Conservation (phyloP, 2,113 vertebrate genomes). For the Pterocles gutturalis region DNA sequence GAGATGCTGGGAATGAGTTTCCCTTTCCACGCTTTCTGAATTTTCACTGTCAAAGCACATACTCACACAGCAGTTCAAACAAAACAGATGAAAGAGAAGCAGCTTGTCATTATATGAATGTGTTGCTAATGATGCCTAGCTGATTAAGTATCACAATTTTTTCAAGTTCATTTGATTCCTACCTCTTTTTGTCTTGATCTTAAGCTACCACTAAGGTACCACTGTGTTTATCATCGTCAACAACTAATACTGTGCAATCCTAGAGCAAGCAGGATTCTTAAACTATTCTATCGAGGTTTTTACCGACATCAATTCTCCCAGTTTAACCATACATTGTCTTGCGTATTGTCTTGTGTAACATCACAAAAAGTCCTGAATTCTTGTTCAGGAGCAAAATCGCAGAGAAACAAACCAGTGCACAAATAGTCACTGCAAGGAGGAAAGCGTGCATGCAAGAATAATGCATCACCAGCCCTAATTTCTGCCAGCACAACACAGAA, state of each 20-base stretch:
- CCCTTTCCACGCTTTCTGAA: background rate
- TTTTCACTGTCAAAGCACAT: background rate
- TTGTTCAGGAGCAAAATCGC: background rate
- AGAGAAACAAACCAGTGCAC: background rate
- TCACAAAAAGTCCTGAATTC: background rate
- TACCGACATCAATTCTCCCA: background rate
- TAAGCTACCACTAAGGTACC: background rate
- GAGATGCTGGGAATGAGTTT: background rate
- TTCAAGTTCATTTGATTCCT: background rate
- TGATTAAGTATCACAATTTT: background rate
- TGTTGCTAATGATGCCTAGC: background rate
- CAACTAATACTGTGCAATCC: background rate
- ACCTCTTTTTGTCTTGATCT: background rate
- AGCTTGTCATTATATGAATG: background rate
- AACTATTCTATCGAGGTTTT: background rate
- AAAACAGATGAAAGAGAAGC: background rate
- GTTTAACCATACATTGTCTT: background rate
- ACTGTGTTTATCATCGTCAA: background rate
- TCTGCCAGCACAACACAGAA: background rate
- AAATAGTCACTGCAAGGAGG: background rate
- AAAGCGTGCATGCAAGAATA: background rate
- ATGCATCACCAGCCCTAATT: background rate
- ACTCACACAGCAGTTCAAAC: background rate
- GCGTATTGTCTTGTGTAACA: background rate
- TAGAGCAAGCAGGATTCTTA: background rate